Conservation (phyloP, 2,797 vertebrate species). For the Dipus sagitta region DNA sequence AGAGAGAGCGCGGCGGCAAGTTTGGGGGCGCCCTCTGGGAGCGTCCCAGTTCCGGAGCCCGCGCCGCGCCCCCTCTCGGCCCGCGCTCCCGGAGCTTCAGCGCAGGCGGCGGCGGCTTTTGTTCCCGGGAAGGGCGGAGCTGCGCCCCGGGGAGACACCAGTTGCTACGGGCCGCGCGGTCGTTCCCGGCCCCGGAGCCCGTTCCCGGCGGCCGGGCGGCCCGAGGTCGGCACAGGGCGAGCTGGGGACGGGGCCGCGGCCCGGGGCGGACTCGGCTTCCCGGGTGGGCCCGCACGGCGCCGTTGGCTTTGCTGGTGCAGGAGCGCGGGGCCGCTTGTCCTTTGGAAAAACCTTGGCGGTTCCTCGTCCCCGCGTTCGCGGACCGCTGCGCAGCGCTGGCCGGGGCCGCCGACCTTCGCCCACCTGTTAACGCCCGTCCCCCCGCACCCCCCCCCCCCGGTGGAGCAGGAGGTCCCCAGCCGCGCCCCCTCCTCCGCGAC, state of each 20-base stretch:
- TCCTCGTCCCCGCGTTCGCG: neutral
- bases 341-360: slow-evolving; percentile 74
- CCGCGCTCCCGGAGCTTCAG: slow-evolving; percentile 10
- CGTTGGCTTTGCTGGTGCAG: slow-evolving; percentile 28
- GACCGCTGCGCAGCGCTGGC: slow-evolving; percentile 1
- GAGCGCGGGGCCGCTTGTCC: slow-evolving; percentile 69
- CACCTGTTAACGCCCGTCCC: slow-evolving; percentile 79
- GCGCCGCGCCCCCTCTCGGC: slow-evolving; percentile 63
- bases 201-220: neutral
- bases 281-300: slow-evolving; percentile 30
- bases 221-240: neutral
- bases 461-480: neutral
- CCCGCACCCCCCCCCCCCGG: too few relatives aligned
- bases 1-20: slow-evolving; percentile 40
- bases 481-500: slow-evolving; percentile 42
- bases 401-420: slow-evolving; percentile 22
- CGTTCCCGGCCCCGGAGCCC: neutral
- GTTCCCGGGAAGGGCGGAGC: slow-evolving; percentile 71
- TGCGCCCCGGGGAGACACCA: slow-evolving; percentile 83
- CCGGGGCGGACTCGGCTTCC: neutral
- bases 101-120: slow-evolving; percentile 66
- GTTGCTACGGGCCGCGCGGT: slow-evolving; percentile 72
- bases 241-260: neutral
- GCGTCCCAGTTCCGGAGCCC: neutral
- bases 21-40: slow-evolving; percentile 65